A percentile compares a stretch with the other conserved stretches of the same genome.
Conservation (phyloP, 2,888 invertebrate genomes). For the Parnassius mnemosyne region DNA sequence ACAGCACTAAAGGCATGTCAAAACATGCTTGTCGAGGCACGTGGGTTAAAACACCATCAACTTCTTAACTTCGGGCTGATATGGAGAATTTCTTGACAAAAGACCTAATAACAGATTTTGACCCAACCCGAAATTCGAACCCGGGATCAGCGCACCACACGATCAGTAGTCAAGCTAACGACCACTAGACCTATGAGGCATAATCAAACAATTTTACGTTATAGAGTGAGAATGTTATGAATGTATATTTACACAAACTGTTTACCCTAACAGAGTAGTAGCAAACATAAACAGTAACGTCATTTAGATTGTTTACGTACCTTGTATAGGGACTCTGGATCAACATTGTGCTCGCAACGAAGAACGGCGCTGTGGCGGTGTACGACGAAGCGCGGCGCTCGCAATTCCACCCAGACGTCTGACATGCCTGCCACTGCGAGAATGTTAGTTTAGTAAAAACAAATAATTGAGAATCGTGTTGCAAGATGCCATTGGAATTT, state of each 20-base stretch:
- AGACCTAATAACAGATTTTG: no score
- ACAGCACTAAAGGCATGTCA: no score
- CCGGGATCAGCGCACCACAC: no score
- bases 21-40: no score
- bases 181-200: no score
- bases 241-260: slow-evolving; percentile 6
- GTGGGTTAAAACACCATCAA: no score
- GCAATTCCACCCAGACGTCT: slow-evolving; percentile 83
- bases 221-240: no score
- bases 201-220: no score
- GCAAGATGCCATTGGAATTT: neutral
- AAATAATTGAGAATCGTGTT: neutral
- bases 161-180: no score
- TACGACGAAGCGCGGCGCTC: slow-evolving; percentile 86
- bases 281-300: slow-evolving; percentile 1
- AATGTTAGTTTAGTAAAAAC: slow-evolving; percentile 3
- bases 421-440: slow-evolving; percentile 65
- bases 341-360: slow-evolving; percentile 87
- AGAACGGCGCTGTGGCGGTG: slow-evolving; percentile 85
- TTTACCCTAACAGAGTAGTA: slow-evolving; percentile 2
- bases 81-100: no score
- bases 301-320: slow-evolving; percentile 38
- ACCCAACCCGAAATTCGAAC: no score
- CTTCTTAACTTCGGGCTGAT: no score
- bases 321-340: slow-evolving; percentile 87